These are phyloP conservation scores for Austrolebias charrua DNA, from an alignment of 2,797 vertebrate genomes.

Conservation along the genomic window DNA sequence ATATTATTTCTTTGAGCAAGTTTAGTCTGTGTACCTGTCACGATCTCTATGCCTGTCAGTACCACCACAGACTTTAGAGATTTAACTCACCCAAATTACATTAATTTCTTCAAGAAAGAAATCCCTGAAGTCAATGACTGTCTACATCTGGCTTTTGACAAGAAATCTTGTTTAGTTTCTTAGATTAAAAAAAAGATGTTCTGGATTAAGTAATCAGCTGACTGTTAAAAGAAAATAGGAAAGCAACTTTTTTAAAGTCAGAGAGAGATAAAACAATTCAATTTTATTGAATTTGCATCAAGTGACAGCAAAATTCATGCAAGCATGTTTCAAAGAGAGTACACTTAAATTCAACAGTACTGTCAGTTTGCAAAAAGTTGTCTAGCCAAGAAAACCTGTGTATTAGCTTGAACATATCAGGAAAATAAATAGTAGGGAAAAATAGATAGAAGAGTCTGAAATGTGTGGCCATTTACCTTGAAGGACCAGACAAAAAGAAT, in stretches of 20 bases:
- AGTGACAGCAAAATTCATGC: neutral
- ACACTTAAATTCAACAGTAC: too few species aligned
- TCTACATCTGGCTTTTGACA: conserved; percentile 77
- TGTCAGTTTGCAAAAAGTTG: too few species aligned
- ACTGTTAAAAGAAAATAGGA: conserved; percentile 37
- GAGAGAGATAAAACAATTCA: too few species aligned
- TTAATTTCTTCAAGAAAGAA: conserved; percentile 63
- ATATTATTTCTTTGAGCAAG: neutral
- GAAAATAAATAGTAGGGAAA: too few species aligned
- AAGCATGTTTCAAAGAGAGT: too few species aligned
- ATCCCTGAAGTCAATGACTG: conserved; percentile 65
- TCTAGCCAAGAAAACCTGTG: too few species aligned
- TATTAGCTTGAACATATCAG: too few species aligned
- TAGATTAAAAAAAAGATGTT: conserved; percentile 57
- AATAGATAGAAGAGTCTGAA: too few species aligned
- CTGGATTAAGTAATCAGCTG: conserved; percentile 55
- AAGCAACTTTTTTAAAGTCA: neutral
- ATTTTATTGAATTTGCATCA: neutral
- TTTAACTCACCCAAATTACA: conserved; percentile 64
- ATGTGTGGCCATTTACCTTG: too few species aligned
- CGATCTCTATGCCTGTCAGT: too few species aligned
- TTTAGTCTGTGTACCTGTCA: neutral
- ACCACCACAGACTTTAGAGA: conserved; percentile 24
- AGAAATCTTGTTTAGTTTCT: conserved; percentile 62
- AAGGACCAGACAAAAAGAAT: too few species aligned